Evolutionary conservation across 2,888 invertebrate genomes (phyloP).

Genomic region (Rotaria sp.): DNA sequence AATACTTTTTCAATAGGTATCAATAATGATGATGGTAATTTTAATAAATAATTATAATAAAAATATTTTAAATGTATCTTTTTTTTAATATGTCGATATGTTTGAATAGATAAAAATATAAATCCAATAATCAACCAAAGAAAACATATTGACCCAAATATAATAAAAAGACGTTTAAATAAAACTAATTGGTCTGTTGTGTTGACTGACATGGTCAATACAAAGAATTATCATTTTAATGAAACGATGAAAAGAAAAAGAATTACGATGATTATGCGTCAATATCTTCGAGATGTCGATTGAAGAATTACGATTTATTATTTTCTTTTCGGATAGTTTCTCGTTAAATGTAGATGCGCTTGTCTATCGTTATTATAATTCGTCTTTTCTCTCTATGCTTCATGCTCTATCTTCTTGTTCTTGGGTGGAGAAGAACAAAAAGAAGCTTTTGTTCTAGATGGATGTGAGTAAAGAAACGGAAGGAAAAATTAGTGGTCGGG

Average conservation of each 20-base stretch:
- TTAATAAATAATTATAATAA: background rate
- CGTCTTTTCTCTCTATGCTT: background rate
- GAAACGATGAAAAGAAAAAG: background rate
- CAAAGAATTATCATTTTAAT: background rate
- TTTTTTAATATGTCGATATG: background rate
- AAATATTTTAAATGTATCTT: background rate
- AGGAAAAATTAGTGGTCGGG: conserved; percentile 10
- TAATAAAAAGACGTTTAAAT: background rate
- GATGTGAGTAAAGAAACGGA: background rate
- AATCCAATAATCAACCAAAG: conserved; percentile 21
- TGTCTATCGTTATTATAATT: background rate
- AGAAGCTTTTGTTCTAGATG: background rate
- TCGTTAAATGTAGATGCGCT: background rate
- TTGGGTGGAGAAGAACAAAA: too few species aligned
- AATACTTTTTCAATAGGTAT: background rate
- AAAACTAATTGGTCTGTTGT: background rate
- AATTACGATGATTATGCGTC: background rate
- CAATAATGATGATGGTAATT: background rate
- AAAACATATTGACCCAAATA: conserved; percentile 16
- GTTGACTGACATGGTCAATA: background rate
- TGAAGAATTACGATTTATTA: background rate
- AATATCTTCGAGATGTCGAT: background rate
- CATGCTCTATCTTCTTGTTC: background rate
- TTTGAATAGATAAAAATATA: background rate
- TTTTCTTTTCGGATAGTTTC: background rate